Conservation (phyloP, 2,797 vertebrate species). For the Tapirus indicus region DNA sequence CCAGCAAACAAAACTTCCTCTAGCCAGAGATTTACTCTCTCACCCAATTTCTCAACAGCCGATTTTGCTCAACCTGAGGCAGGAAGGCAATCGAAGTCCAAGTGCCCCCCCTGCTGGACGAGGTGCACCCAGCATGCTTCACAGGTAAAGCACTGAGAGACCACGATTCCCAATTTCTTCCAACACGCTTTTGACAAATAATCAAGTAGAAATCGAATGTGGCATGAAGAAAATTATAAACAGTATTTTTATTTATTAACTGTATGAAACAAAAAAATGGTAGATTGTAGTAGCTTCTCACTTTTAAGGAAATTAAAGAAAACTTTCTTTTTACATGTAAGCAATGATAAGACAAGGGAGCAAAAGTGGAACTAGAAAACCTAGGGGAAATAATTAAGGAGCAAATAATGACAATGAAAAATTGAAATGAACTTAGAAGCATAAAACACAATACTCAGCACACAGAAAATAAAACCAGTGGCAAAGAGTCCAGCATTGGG, state of each 20-base stretch:
- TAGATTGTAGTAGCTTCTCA: neutral
- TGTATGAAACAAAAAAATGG: neutral
- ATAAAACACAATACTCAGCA: neutral
- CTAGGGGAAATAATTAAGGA: neutral
- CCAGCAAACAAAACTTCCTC: neutral
- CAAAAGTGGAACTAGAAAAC: neutral
- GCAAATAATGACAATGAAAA: neutral
- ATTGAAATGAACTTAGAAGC: neutral
- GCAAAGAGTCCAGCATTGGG: neutral
- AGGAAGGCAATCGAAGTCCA: neutral
- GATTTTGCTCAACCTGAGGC: neutral
- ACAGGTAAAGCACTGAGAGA: neutral
- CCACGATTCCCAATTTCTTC: neutral
- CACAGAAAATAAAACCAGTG: neutral
- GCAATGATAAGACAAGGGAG: neutral
- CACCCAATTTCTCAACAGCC: neutral
- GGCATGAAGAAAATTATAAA: neutral
- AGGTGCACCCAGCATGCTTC: neutral
- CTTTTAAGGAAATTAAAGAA: neutral
- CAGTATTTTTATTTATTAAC: neutral
- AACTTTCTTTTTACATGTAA: neutral
- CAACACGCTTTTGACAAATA: neutral
- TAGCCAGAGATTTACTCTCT: neutral
- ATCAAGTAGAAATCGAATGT: neutral
- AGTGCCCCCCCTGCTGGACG: slow-evolving; percentile 29